Evolutionary conservation across 2,113 vertebrate species (phyloP).

Genomic region (Aphyosemion australe): DNA sequence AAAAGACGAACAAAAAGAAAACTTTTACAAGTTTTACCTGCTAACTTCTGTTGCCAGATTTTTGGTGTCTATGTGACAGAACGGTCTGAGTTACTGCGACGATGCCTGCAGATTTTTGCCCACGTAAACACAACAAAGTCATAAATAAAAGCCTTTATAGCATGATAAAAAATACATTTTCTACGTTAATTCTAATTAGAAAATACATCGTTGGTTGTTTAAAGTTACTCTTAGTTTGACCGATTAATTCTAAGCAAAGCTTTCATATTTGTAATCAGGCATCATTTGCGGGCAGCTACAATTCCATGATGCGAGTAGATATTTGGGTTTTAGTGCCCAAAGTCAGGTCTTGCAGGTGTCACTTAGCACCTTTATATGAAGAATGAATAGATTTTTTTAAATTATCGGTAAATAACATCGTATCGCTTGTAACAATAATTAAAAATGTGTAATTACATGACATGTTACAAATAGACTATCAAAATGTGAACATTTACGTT

Average conservation of each 20-base stretch:
- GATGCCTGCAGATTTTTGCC: constrained; percentile 41
- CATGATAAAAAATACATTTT: not conserved
- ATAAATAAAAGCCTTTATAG: not conserved
- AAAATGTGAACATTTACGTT: too few species aligned
- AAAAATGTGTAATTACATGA: too few species aligned
- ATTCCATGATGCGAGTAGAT: fast-evolving
- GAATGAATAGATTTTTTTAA: too few species aligned
- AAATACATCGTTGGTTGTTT: fast-evolving
- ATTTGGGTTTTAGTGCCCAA: fast-evolving
- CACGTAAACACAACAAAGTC: constrained; percentile 40
- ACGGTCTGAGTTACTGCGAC: not conserved
- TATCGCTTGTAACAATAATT: too few species aligned
- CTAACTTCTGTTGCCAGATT: constrained; percentile 23
- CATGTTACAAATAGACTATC: too few species aligned
- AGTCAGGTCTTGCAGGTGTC: constrained; percentile 1
- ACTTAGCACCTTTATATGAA: not conserved
- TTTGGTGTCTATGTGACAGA: constrained; percentile 62
- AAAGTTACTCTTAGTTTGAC: fast-evolving
- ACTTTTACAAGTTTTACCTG: constrained; percentile 66
- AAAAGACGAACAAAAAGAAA: not conserved
- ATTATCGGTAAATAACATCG: too few species aligned
- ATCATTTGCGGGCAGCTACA: constrained; percentile 37
- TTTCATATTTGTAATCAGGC: constrained; percentile 55
- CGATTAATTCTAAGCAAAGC: not conserved
- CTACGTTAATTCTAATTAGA: fast-evolving